Evolutionary conservation across 2,888 invertebrate species (phyloP).

Genomic region (Deroplatys truncata): DNA sequence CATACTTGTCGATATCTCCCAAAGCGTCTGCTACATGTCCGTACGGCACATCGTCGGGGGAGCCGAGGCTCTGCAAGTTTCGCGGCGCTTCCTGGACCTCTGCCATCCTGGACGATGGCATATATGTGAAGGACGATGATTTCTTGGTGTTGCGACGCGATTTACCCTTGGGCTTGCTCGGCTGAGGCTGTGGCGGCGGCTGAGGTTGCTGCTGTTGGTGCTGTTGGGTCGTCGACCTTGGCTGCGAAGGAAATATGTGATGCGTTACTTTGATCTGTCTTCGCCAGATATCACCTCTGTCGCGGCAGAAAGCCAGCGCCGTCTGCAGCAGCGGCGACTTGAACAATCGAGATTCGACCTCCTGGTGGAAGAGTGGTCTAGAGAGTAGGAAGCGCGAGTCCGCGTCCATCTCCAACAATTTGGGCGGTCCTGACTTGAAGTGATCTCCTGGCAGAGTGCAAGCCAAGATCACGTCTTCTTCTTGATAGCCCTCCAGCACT

Average conservation of each 20-base stretch:
- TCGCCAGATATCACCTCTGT: slow-evolving; percentile 43
- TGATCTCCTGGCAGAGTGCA: slow-evolving; percentile 53
- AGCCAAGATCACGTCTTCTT: slow-evolving; percentile 62
- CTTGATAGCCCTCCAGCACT: slow-evolving; percentile 57
- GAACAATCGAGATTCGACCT: slow-evolving; percentile 59
- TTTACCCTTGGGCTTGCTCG: slow-evolving; percentile 36
- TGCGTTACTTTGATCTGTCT: slow-evolving; percentile 40
- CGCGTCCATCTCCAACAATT: slow-evolving; percentile 51
- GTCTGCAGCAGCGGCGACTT: slow-evolving; percentile 60
- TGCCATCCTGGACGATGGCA: slow-evolving; percentile 30
- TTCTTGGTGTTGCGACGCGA: slow-evolving; percentile 44
- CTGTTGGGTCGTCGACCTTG: slow-evolving; percentile 42
- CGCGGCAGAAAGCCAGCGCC: slow-evolving; percentile 61
- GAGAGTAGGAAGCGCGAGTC: slow-evolving; percentile 54
- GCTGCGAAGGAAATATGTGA: slow-evolving; percentile 33
- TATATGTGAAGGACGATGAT: slow-evolving; percentile 46
- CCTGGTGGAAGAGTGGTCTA: slow-evolving; percentile 58
- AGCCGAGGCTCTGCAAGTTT: background rate
- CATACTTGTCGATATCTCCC: slow-evolving; percentile 41
- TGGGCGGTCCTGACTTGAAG: slow-evolving; percentile 41
- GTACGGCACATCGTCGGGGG: slow-evolving; percentile 60
- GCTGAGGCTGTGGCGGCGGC: slow-evolving; percentile 38
- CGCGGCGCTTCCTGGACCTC: background rate
- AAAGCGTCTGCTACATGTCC: slow-evolving; percentile 64
- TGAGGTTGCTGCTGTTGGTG: slow-evolving; percentile 44